Evolutionary conservation across 2,113 vertebrate species (phyloP), one percentile per base, ranked within the genome.

Genomic region (Galeopterus variegatus): DNA sequence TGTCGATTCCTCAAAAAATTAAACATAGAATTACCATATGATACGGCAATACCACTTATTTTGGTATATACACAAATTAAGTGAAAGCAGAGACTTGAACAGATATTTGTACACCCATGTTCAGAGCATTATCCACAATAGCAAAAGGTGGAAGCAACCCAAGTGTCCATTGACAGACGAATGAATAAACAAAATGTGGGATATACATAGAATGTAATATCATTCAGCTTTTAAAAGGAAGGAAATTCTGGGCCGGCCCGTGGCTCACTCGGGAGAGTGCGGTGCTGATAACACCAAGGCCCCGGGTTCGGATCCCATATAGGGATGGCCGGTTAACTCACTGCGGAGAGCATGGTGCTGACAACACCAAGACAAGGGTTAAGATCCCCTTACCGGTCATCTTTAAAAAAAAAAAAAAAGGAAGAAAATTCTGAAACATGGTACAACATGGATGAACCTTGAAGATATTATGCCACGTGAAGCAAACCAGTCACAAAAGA

Each of bases 241-340:
- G 60, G 36, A 76, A 95, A 60, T 85, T 77, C 80, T 77, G 88
- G n/a, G n/a, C n/a, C n/a, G n/a, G n/a, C n/a, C n/a, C n/a, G n/a
- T n/a, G n/a, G n/a, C n/a, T n/a, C n/a, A n/a, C n/a, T n/a, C n/a
- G n/a, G n/a, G n/a, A n/a, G n/a, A n/a, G n/a, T n/a, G n/a, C n/a
- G n/a, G n/a, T n/a, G n/a, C n/a, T n/a, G n/a, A n/a, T n/a, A n/a
- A n/a, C n/a, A n/a, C n/a, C n/a, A n/a, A n/a, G n/a, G n/a, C n/a
- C n/a, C n/a, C n/a, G n/a, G n/a, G n/a, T n/a, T n/a, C n/a, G n/a
- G n/a, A n/a, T n/a, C n/a, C n/a, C n/a, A n/a, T n/a, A n/a, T n/a
- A n/a, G n/a, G n/a, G n/a, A n/a, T n/a, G n/a, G n/a, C n/a, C n/a
- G n/a, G n/a, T n/a, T n/a, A n/a, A n/a, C n/a, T n/a, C n/a, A n/a